These are phyloP conservation scores for Drosophila sturtevanti DNA, from an alignment of 1,140 invertebrate species.

Conservation along the genomic window DNA sequence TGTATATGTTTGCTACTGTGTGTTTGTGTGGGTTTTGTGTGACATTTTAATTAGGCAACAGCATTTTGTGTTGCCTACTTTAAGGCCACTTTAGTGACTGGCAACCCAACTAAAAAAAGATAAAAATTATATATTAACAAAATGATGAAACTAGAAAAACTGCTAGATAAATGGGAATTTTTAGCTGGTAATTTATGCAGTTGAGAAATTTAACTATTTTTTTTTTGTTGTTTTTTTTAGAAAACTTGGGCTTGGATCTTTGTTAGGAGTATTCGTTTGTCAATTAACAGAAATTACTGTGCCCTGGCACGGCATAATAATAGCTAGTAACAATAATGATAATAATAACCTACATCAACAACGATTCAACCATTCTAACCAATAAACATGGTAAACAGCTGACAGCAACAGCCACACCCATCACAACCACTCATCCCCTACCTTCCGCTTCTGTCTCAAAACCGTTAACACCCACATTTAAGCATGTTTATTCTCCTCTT, in stretches of 20 bases:
- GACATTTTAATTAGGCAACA: constrained; percentile 67
- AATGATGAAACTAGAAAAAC: constrained; percentile 16
- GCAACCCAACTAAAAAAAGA: constrained; percentile 35
- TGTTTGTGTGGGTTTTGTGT: constrained; percentile 5
- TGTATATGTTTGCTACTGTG: not conserved
- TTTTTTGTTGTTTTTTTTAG: not conserved
- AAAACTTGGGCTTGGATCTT: constrained; percentile 49
- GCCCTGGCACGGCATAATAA: constrained; percentile 56
- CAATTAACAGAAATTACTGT: constrained; percentile 77
- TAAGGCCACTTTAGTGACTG: constrained; percentile 27
- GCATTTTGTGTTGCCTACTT: constrained; percentile 27
- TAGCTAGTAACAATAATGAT: not conserved
- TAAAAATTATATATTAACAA: constrained; percentile 34
- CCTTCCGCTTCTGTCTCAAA: not conserved
- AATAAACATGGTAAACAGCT: constrained; percentile 25
- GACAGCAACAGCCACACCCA: constrained; percentile 33
- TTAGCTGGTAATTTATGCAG: constrained; percentile 27
- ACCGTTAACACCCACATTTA: not conserved
- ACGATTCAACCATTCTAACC: constrained; percentile 3
- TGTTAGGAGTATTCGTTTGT: constrained; percentile 49
- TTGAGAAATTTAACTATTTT: constrained; percentile 19
- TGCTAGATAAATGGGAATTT: not conserved
- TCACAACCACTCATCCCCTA: not conserved
- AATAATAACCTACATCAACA: constrained; percentile 62
- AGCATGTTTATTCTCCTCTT: constrained; percentile 25